A percentile compares a stretch with the other conserved stretches of the same genome.
These are phyloP conservation scores for Solen grandis DNA, from an alignment of 1,140 invertebrate genomes.

Conservation along the genomic window DNA sequence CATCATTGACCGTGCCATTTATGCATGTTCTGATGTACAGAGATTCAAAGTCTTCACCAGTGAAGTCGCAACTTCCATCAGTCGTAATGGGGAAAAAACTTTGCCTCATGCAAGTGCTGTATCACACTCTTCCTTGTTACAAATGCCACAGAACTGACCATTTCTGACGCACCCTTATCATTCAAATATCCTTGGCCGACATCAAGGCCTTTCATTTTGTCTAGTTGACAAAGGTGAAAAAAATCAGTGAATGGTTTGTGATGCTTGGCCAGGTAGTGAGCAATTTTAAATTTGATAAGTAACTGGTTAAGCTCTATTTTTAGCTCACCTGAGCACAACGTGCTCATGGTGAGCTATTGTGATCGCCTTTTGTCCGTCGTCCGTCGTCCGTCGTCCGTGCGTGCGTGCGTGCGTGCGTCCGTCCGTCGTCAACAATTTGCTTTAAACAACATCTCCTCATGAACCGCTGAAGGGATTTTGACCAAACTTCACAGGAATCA, in stretches of 20 bases:
- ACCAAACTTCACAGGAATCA: too few relatives aligned
- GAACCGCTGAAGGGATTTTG: too few relatives aligned
- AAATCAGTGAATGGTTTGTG: background rate
- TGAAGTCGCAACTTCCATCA: constrained; percentile 10
- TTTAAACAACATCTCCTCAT: too few relatives aligned
- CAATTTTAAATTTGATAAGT: background rate
- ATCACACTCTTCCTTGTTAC: background rate
- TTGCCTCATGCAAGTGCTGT: background rate
- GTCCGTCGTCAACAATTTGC: too few relatives aligned
- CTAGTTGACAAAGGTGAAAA: background rate
- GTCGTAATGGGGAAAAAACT: background rate
- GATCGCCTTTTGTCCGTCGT: too few relatives aligned
- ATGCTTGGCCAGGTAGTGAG: background rate
- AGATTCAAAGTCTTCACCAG: constrained; percentile 10
- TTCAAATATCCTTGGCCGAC: background rate
- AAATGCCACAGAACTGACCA: background rate
- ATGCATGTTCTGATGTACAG: constrained; percentile 21
- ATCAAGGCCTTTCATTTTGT: background rate
- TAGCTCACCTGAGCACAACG: too few relatives aligned
- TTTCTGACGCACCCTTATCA: background rate
- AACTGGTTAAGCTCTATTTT: background rate
- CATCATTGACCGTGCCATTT: constrained; percentile 7
- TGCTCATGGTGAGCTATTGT: too few relatives aligned
- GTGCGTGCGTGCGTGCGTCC: too few relatives aligned
- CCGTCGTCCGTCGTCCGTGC: too few relatives aligned